Evolutionary conservation across 2,113 vertebrate genomes (phyloP), one percentile per base, ranked within the genome.

Genomic region (Eurystomus gularis): DNA sequence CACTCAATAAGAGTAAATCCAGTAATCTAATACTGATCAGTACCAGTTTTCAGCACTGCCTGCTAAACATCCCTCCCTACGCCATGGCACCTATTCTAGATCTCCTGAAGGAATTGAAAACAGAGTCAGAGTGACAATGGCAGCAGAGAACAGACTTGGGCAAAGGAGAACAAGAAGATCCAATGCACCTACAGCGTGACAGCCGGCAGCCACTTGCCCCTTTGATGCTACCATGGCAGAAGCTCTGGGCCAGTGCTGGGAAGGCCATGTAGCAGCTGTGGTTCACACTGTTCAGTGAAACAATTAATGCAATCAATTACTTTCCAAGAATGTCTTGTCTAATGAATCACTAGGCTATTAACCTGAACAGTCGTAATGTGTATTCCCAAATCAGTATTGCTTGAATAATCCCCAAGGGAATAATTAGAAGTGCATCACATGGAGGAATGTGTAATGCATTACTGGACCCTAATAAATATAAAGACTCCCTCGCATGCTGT

Each of bases 291-390:
- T 26, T 64, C 77, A 57, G 52, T 51, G 61, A 86, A 94, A 82
- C 48, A 93, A 84, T 93, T 96, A 84, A 91, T 52, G 61, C 57
- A 79, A 78, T 71, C 86, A 92, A 51, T 87, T 95, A 91, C 81
- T 91, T 96, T 85, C 81, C 84, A 89, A 71, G 94, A 94, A 79
- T 49, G 40, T 89, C 73, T 77, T 77, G 57, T 66, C 37, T 84
- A 93, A 88, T 95, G 84, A 96, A 95, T 95, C 89, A 93, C 73
- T 52, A 21, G 64, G 65, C 52, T 40, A 82, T 96, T 96, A 96
- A 87, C 81, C 44, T 95, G 57, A 96, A 65, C 52, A 91, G 39
- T 86, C 2, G 2, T 66, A 51, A 88, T 73, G 55, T 60, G 75
- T 68, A 88, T 90, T 95, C 82, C 71, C 79, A 83, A 72, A 13